Evolutionary conservation across 2,888 invertebrate species (phyloP).

Genomic region (Melitaea athalia): DNA sequence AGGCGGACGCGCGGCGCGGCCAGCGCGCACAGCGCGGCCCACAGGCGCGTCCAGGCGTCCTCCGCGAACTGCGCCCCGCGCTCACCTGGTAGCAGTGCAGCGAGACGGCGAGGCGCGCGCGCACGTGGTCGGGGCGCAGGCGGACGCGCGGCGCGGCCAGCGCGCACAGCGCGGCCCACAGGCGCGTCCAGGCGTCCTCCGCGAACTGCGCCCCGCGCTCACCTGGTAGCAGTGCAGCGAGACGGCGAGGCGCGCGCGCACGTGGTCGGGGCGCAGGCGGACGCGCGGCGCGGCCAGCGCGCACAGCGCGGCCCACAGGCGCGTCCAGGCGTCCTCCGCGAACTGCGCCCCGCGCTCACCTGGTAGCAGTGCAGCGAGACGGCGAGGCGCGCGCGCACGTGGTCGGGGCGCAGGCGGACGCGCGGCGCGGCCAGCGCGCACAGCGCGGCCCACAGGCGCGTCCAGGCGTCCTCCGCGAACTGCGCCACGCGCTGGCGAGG

Average conservation of each 20-base stretch:
- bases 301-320: constrained; percentile 88
- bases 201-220: constrained; percentile 89
- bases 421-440: constrained; percentile 78
- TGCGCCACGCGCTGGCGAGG: constrained; percentile 92
- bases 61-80: constrained; percentile 90
- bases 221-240: constrained; percentile 92
- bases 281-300: constrained; percentile 76
- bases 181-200: constrained; percentile 90
- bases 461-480: constrained; percentile 92
- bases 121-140: constrained; percentile 86
- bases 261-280: constrained; percentile 85
- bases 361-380: constrained; percentile 92
- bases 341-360: constrained; percentile 90
- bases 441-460: constrained; percentile 89
- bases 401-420: constrained; percentile 83
- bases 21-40: constrained; percentile 84
- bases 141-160: constrained; percentile 78
- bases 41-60: constrained; percentile 92
- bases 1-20: constrained; percentile 83
- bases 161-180: constrained; percentile 87
- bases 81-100: constrained; percentile 90
- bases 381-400: constrained; percentile 89
- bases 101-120: constrained; percentile 90
- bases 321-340: constrained; percentile 91
- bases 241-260: constrained; percentile 89